phyloP scores from a whole-genome alignment of 2,113 vertebrate species.

The Enhydra lutris region DNA sequence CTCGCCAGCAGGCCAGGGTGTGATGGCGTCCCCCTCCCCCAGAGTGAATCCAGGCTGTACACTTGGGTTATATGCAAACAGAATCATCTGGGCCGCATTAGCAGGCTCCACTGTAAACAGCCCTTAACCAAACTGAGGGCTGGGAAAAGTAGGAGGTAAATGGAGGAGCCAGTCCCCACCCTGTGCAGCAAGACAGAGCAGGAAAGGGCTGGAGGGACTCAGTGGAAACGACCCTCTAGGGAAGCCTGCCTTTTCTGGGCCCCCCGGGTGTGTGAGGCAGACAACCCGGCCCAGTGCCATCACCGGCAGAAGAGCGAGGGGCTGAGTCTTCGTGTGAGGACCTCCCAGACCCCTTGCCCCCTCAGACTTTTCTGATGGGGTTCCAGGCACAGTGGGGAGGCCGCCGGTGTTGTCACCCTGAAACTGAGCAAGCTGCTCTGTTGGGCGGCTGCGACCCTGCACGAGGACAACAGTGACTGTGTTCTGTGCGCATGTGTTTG shows the following conservation, averaged over 20 bases:
- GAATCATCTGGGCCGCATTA: constrained; percentile 62
- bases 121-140: constrained; percentile 5
- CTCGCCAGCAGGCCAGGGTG: not conserved
- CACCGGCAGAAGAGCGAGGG: not conserved
- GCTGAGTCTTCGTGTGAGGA: not conserved
- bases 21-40: not conserved
- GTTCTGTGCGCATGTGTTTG: not conserved
- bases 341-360: not conserved
- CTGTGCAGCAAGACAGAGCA: not conserved
- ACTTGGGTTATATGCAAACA: constrained; percentile 43
- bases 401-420: not conserved
- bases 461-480: not conserved
- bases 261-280: not conserved
- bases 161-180: not conserved
- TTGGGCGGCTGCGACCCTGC: not conserved
- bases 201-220: not conserved
- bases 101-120: constrained; percentile 45
- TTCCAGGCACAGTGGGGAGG: not conserved
- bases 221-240: not conserved
- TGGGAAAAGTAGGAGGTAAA: constrained; percentile 42
- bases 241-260: not conserved
- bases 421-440: not conserved
- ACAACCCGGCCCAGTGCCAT: not conserved
- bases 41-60: constrained; percentile 11
- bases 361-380: not conserved